These are phyloP conservation scores for Pterocles gutturalis DNA, from an alignment of 2,113 vertebrate genomes.

Conservation along the genomic window DNA sequence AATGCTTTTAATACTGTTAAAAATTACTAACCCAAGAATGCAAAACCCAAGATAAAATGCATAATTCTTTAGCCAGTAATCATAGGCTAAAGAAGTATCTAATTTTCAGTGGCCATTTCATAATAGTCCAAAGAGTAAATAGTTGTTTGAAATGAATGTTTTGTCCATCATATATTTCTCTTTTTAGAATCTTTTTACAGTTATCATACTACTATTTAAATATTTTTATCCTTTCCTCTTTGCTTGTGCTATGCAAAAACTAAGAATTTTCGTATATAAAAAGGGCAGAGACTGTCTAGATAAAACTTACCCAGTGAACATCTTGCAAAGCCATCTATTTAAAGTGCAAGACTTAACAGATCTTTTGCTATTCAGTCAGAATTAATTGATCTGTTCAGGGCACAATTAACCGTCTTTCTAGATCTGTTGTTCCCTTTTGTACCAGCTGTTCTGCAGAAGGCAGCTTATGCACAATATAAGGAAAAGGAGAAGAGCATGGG, in stretches of 20 bases:
- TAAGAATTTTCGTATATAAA: background rate
- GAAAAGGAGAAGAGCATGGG: background rate
- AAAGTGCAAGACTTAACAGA: background rate
- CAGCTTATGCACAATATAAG: background rate
- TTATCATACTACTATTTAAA: background rate
- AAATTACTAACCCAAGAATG: background rate
- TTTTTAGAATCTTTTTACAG: background rate
- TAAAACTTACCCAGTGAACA: background rate
- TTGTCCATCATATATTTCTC: background rate
- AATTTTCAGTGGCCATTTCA: background rate
- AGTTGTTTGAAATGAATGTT: background rate
- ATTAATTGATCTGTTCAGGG: conserved; percentile 5
- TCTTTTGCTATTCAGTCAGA: background rate
- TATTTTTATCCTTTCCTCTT: background rate
- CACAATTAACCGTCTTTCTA: conserved; percentile 1
- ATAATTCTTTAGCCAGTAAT: background rate
- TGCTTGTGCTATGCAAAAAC: background rate
- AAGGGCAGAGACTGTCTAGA: background rate
- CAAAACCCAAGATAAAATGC: background rate
- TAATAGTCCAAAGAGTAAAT: background rate
- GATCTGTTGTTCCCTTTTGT: background rate
- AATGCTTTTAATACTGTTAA: background rate
- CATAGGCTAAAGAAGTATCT: background rate
- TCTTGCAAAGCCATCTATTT: background rate
- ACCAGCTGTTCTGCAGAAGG: background rate